Evolutionary conservation across 2,888 invertebrate genomes (phyloP).

Genomic region (Ischnura elegans): DNA sequence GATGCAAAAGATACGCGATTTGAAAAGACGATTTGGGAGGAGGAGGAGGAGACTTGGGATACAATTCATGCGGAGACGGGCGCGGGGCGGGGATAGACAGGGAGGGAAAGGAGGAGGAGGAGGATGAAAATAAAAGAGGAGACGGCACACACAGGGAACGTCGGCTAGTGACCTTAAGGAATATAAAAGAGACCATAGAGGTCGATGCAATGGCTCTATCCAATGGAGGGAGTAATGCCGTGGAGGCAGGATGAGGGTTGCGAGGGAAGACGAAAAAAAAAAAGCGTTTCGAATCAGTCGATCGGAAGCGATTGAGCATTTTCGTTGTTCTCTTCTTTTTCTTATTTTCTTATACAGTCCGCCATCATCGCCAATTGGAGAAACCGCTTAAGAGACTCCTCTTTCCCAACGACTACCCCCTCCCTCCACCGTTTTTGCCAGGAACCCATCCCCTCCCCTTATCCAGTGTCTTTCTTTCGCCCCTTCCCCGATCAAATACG

Average conservation of each 20-base stretch:
- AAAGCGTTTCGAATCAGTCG: slow-evolving; percentile 50
- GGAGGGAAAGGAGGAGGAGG: not conserved
- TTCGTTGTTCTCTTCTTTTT: slow-evolving; percentile 41
- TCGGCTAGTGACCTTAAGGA: slow-evolving; percentile 6
- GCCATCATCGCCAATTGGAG: slow-evolving; percentile 32
- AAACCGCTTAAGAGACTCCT: slow-evolving; percentile 68
- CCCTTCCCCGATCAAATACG: not conserved
- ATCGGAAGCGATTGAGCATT: slow-evolving; percentile 63
- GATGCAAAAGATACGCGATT: not conserved
- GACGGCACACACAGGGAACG: not conserved
- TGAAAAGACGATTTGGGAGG: not conserved
- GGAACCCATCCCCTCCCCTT: not conserved
- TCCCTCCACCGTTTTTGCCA: not conserved
- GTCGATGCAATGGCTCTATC: slow-evolving; percentile 24
- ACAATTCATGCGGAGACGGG: not conserved
- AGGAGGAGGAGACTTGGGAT: not conserved
- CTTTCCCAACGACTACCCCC: slow-evolving; percentile 70
- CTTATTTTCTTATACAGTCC: not conserved
- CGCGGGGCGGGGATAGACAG: not conserved
- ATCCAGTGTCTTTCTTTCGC: not conserved
- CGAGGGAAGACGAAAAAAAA: too few relatives aligned
- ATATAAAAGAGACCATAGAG: not conserved
- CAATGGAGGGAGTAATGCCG: not conserved
- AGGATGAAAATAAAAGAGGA: not conserved
- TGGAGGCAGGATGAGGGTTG: not conserved